Base-by-base conservation (phyloP, 1,140 invertebrate species). In the Centruroides sculpturatus region DNA sequence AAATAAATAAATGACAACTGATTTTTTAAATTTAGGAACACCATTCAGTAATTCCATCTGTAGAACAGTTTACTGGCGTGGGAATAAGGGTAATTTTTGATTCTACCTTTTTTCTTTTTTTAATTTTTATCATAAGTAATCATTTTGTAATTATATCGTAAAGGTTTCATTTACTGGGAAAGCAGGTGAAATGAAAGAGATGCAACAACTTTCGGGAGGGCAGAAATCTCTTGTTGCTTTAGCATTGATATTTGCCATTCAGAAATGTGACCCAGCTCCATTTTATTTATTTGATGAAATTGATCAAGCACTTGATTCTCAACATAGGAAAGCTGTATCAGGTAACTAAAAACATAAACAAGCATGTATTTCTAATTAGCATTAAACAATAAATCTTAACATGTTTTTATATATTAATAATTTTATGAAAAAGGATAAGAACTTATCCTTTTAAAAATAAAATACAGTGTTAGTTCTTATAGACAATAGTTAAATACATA, bases 201-300 rank as follows among this genome's bases (percentile, higher is more conserved):
- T 99, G 94, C 95, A 98, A 75, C 95, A 98, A 75, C 76, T 99
- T 3, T 98, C 92, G 3, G 97, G 97, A 47, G 97, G 97, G 5
- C 97, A 99, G 75, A 99, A 99, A 75, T 98, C 94, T 13, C 77
- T 99, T 0, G 96, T 99, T 1, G 97, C 97, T 9, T 76, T 99
- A 12, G 94, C 91, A 1, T 75, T 99, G 4, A 99, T 99, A 69
- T 99, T 99, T 77, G 93, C 97, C 54, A 99, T 99, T 71, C 97
- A 99, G 80, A 98, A 98, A 76, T 99, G 96, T 77, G 95, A 99
- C 76, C 95, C 96, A 1, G 96, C 97, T 2, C 97, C 96, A 0
- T 99, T 99, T 77, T 99, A 99, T 76, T 78, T 99, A 8, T 99
- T 99, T 77, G 96, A 99, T 78, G 96, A 99, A 81, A 98, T 99